Conservation (phyloP, 2,797 vertebrate species). For the Odontamblyopus rebecca region DNA sequence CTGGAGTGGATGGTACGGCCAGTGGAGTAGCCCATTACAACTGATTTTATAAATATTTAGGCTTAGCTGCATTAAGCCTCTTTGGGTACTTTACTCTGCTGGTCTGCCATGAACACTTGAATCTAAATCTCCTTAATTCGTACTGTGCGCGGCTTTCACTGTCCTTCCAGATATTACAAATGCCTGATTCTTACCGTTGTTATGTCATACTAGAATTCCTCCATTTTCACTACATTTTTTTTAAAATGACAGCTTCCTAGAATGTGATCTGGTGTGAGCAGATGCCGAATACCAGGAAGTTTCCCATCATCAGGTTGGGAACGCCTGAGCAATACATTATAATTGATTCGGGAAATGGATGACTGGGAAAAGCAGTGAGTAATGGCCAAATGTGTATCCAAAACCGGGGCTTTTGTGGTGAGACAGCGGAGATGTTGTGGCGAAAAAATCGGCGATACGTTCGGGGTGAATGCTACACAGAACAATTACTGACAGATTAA, state of each 20-base stretch:
- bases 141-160: constrained; percentile 75
- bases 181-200: constrained; percentile 69
- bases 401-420: constrained; percentile 68
- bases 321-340: constrained; percentile 61
- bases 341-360: constrained; percentile 63
- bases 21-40: constrained; percentile 80
- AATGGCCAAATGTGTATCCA: constrained; percentile 51
- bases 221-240: constrained; percentile 40
- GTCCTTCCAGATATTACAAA: constrained; percentile 70
- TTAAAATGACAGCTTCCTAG: constrained; percentile 25
- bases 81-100: constrained; percentile 89
- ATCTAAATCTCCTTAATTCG: constrained; percentile 87
- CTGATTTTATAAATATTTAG: constrained; percentile 86
- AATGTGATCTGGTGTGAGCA: constrained; percentile 42
- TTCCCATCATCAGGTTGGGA: constrained; percentile 55
- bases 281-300: constrained; percentile 25
- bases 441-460: constrained; percentile 58
- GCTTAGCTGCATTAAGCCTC: constrained; percentile 86
- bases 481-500: constrained; percentile 76
- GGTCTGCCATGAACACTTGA: constrained; percentile 84
- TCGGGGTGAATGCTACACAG: constrained; percentile 63
- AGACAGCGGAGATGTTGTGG: constrained; percentile 77
- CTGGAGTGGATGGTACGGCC: constrained; percentile 79
- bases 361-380: constrained; percentile 48
- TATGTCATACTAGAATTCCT: constrained; percentile 56